Evolutionary conservation across 2,113 vertebrate genomes (phyloP), one percentile per base, ranked within the genome.

Genomic region (Monopterus albus): DNA sequence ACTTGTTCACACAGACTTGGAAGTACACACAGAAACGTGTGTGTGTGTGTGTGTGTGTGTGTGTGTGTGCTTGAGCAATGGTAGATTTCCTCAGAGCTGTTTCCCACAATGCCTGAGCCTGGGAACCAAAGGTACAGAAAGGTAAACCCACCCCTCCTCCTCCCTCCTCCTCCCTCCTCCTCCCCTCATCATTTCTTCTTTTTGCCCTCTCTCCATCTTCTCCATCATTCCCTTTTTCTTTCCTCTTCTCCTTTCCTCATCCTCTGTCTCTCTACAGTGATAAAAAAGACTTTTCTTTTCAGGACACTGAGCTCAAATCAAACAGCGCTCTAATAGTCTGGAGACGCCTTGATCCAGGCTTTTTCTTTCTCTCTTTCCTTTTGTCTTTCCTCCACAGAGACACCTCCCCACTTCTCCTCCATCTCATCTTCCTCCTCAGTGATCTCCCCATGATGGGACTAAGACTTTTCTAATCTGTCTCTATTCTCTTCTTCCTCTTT

Each of bases 251-350:
- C n/a, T 33, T 14, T 20, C 14, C 8, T n/a, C 15, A 6, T 28
- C 45, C 55, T 17, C 53, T 15, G 10, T 43, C 35, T 20, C 65
- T 21, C 15, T 62, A 60, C 50, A 11, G 31, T 20, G 47, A 78
- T 62, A 23, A 53, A 78, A 46, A 6, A 72, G 29, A 69, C 70
- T 83, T 58, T 71, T 78, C 74, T 83, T 46, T 76, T 72, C 77
- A 75, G 74, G 46, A 75, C 71, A 58, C 50, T 75, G 73, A 87
- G 79, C 79, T 85, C 39, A 72, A 87, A 81, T 82, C 82, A 85
- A 84, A 80, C 70, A 66, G 38, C n/a, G 21, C 72, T 75, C 72
- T 78, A 70, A 70, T 18, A 78, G 74, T 78, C 79, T 72, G 65
- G 57, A 76, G 76, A 80, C 69, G 20, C 29, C 38, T 21, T 71